phyloP scores from a whole-genome alignment of 2,113 vertebrate species.

The Eurystomus gularis region DNA sequence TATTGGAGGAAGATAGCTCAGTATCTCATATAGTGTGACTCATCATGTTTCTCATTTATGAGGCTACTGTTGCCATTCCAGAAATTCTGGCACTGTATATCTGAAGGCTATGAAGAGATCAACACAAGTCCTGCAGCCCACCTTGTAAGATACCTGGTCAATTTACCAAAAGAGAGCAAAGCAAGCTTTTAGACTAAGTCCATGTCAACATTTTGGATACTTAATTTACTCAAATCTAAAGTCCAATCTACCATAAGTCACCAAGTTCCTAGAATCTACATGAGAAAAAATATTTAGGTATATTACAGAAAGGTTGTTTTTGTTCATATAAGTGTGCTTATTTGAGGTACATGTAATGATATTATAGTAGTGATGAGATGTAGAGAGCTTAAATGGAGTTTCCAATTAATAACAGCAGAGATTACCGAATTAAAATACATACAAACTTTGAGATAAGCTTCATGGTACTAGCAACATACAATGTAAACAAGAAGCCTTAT shows the following conservation, averaged over 20 bases:
- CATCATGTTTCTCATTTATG: background rate
- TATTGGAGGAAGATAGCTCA: background rate
- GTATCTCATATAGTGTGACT: background rate
- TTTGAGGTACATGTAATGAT: background rate
- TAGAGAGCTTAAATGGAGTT: background rate
- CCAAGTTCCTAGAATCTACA: background rate
- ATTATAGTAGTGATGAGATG: background rate
- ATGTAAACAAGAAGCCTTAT: background rate
- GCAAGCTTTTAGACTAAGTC: background rate
- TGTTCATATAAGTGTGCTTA: background rate
- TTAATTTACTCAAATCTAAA: background rate
- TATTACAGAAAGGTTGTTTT: background rate
- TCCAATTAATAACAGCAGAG: background rate
- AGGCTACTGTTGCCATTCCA: background rate
- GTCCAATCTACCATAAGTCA: background rate
- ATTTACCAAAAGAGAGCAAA: background rate
- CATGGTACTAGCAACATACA: background rate
- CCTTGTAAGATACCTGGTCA: background rate
- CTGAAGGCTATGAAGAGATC: background rate
- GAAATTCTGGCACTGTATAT: background rate
- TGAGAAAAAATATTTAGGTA: background rate
- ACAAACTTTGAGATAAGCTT: background rate
- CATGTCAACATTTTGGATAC: background rate
- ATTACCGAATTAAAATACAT: constrained; percentile 8
- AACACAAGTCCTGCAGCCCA: background rate